Evolutionary conservation across 2,113 vertebrate genomes (phyloP).

Genomic region (Channa argus): DNA sequence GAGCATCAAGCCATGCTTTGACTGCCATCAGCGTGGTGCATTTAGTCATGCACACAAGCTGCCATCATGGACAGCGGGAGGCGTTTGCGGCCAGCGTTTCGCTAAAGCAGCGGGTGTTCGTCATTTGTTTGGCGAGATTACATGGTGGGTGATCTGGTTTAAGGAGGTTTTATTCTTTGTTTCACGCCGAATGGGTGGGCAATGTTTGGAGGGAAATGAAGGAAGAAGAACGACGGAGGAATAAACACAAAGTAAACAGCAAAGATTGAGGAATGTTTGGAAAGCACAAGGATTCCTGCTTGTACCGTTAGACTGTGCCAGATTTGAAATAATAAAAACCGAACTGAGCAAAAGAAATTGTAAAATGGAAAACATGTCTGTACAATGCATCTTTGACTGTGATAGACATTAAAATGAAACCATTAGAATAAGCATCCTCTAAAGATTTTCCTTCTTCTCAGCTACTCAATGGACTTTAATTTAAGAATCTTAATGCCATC

Average conservation of each 20-base stretch:
- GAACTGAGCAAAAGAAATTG: neutral
- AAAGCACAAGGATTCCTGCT: constrained; percentile 13
- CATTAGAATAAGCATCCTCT: constrained; percentile 5
- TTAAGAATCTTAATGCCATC: constrained; percentile 2
- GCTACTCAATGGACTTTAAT: constrained; percentile 5
- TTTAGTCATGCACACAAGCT: constrained; percentile 62
- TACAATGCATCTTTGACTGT: constrained; percentile 4
- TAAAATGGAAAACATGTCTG: neutral
- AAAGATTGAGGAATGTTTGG: constrained; percentile 32
- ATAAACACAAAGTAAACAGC: constrained; percentile 51
- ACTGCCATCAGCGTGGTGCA: constrained; percentile 57
- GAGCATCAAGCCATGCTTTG: constrained; percentile 38
- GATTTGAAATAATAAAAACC: constrained; percentile 5
- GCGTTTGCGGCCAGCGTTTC: constrained; percentile 48
- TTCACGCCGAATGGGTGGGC: constrained; percentile 66
- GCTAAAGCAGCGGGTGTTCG: constrained; percentile 60
- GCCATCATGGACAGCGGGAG: constrained; percentile 59
- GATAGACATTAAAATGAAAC: neutral
- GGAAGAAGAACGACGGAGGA: constrained; percentile 49
- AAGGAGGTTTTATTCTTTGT: constrained; percentile 71
- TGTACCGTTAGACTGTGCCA: neutral
- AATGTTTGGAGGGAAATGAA: constrained; percentile 67
- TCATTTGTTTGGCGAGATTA: constrained; percentile 79
- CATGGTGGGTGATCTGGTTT: constrained; percentile 75
- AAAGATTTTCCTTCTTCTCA: neutral